Base-by-base conservation (phyloP, 2,888 invertebrate genomes). In the Lycaena phlaeas region DNA sequence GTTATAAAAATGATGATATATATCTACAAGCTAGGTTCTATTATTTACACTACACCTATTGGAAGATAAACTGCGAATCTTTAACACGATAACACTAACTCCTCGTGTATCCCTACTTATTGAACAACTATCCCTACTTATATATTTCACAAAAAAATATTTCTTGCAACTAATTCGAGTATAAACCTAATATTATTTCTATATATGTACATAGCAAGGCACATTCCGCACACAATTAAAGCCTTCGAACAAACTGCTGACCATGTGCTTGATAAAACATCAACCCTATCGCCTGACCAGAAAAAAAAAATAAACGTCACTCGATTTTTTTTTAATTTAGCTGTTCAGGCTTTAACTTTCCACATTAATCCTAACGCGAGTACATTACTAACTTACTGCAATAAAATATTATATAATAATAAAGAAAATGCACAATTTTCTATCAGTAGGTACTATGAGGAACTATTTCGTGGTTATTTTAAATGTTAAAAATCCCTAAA, bases 41-140 rank as follows among this genome's bases (percentile, higher is more conserved):
- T 64, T 77, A 81, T 81, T 65, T 81, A 82, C 79, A 82, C 61
- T 69, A 74, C 62, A 59, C 51, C 79, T 84, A 84, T 65, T 82
- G 84, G 84, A 84, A 84, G 84, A 84, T 82, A 82, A 81, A 82
- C 81, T 82, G 79, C 79, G 68, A 79, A 79, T 70, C 81, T 82
- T 81, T 81, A 81, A 82, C 81, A 78, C 74, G 78, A 76, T 76
- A 72, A 63, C 69, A 71, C 64, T 65, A 68, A 64, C 59, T 66
- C 60, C n/a, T 69, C 70, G 70, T 70, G 73, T 73, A 67, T 64
- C 59, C 61, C 70, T 77, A 73, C 66, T 65, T 69, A 62, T 53
- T 46, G 68, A 78, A 76, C 73, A 73, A 76, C 71, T 78, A 79
- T 64, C 49, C 64, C 73, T 76, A 76, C 68, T 69, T 72, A 76